Conservation (phyloP, 2,888 invertebrate species). For the Meganola albula region DNA sequence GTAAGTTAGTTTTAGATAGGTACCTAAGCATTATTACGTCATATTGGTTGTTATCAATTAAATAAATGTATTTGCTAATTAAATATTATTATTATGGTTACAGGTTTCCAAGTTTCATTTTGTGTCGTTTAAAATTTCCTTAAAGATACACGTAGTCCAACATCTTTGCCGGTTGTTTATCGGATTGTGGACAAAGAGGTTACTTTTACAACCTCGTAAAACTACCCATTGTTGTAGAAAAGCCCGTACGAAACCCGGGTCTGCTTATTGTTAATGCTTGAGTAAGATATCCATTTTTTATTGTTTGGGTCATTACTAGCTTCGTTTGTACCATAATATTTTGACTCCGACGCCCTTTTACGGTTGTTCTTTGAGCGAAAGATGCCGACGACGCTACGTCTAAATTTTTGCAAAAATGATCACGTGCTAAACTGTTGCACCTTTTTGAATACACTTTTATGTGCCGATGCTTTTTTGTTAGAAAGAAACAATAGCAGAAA, state of each 20-base stretch:
- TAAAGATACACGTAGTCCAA: constrained; percentile 18
- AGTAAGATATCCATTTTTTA: constrained; percentile 75
- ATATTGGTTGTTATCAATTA: no score
- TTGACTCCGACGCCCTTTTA: constrained; percentile 59
- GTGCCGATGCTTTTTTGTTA: constrained; percentile 14
- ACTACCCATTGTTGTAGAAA: constrained; percentile 57
- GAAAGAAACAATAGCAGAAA: constrained; percentile 18
- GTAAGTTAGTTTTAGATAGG: no score
- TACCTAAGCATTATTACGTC: no score
- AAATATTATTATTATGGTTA: no score
- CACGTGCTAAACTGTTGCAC: constrained; percentile 48
- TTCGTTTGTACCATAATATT: constrained; percentile 66
- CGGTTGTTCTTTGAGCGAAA: constrained; percentile 48
- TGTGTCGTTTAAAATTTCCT: constrained; percentile 12
- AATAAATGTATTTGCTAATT: no score
- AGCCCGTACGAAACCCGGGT: constrained; percentile 57
- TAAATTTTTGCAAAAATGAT: constrained; percentile 51
- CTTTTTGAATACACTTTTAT: constrained; percentile 18
- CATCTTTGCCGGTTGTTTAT: constrained; percentile 52
- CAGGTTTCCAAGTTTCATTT: no score
- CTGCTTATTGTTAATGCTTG: constrained; percentile 68
- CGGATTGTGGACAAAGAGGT: constrained; percentile 62
- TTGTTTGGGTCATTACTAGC: constrained; percentile 63
- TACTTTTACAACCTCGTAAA: constrained; percentile 65
- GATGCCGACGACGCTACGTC: constrained; percentile 51